Evolutionary conservation across 2,113 vertebrate species (phyloP), one percentile per base, ranked within the genome.

Genomic region (Mugil cephalus): DNA sequence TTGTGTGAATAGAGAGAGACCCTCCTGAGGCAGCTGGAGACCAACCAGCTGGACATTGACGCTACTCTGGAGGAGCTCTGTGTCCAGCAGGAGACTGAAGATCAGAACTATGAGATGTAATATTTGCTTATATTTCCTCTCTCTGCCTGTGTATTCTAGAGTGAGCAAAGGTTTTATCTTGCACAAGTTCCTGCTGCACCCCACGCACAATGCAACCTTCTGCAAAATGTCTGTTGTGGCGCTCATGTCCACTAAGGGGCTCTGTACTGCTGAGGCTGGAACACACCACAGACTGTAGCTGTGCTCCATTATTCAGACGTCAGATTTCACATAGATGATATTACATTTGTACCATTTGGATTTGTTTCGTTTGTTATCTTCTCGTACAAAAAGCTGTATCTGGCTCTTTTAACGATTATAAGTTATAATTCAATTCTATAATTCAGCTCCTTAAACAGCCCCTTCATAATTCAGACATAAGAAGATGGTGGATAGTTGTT

Each of bases 21-120:
- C 0, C 91, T 99, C 54, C 90, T 99, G 71, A 95, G 97, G 76
- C 98, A 99, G 93, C 94, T 99, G 89, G 98, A 98, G 93, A 99
- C 98, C 0, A 99, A 99, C 87, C 98, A 99, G 90, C 92, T 99
- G 70, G 98, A 99, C 87, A 97, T 98, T 10, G 98, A 99, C 4
- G 98, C 98, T 19, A 99, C 97, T 0, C 83, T 99, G 89, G 98
- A 99, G 92, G 98, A 99, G 86, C 94, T 99, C 3, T 95, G 86
- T 0, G 96, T 99, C 67, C 98, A 99, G 91, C 96, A 99, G 80
- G 97, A 99, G 91, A 98, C 98, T 0, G 98, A 99, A 81, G 98
- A 99, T 87, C 98, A 99, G 79, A 99, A 99, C 90, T 99, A 99
- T 24, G 94, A 98, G 73, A 96, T 99, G 98, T 99, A 95, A 2